Evolutionary conservation across 2,888 invertebrate genomes (phyloP).

Genomic region (Tenthredo distinguenda): DNA sequence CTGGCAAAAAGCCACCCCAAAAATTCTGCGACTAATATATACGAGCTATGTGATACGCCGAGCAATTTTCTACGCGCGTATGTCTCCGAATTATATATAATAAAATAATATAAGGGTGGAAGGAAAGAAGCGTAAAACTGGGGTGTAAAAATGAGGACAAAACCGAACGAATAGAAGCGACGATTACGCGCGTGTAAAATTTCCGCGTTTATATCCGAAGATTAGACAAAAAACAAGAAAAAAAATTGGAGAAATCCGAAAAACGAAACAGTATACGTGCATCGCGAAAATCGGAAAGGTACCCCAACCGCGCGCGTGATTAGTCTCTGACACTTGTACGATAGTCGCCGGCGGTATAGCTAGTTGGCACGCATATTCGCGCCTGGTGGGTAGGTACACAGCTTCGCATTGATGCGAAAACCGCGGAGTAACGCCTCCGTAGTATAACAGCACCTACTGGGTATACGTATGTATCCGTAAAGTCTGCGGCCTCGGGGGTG

Average conservation of each 20-base stretch:
- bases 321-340: constrained; percentile 69
- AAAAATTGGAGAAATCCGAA: too few relatives aligned
- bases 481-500: constrained; percentile 62
- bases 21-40: neutral
- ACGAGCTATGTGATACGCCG: neutral
- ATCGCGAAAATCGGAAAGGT: too few relatives aligned
- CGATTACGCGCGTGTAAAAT: too few relatives aligned
- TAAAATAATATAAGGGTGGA: neutral
- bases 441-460: too few relatives aligned
- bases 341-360: constrained; percentile 34
- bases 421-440: neutral
- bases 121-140: neutral
- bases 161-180: too few relatives aligned
- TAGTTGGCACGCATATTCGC: constrained; percentile 63
- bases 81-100: neutral
- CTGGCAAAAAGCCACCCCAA: constrained; percentile 36
- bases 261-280: too few relatives aligned
- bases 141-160: too few relatives aligned
- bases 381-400: too few relatives aligned
- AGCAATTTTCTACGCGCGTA: constrained; percentile 24
- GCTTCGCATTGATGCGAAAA: too few relatives aligned
- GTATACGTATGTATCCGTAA: neutral
- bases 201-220: too few relatives aligned
- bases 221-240: too few relatives aligned
- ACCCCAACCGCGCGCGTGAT: constrained; percentile 60